Percentiles rank a stretch among this genome's conserved stretches.
These are phyloP conservation scores for Timema cristinae DNA, from an alignment of 2,888 invertebrate species.

Conservation along the genomic window DNA sequence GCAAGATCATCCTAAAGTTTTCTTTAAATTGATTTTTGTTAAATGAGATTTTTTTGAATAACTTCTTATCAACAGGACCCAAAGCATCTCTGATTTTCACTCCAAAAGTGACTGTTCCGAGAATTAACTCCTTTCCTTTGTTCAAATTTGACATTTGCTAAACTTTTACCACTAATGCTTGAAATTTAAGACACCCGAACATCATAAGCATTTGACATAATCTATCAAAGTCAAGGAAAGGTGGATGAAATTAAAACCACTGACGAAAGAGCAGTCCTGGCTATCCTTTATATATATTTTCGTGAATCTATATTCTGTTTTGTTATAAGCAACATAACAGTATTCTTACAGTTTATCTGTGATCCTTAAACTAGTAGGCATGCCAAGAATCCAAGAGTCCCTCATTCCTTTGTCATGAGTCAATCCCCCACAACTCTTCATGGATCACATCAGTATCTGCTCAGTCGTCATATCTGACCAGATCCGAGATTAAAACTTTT, in stretches of 20 bases:
- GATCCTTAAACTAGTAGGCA: neutral
- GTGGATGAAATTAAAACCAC: neutral
- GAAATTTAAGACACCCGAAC: neutral
- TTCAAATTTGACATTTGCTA: neutral
- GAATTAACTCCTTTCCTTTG: neutral
- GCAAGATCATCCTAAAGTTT: too few species aligned
- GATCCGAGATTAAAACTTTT: neutral
- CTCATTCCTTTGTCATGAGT: neutral
- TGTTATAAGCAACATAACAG: neutral
- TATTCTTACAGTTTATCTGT: neutral
- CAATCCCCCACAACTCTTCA: slow-evolving; percentile 4
- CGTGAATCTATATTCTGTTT: neutral
- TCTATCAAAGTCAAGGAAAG: neutral
- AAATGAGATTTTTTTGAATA: neutral
- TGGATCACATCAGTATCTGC: neutral
- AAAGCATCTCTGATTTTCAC: neutral
- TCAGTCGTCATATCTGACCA: slow-evolving; percentile 6
- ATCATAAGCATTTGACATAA: neutral
- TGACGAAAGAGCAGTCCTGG: neutral
- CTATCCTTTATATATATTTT: neutral
- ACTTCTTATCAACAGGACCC: neutral
- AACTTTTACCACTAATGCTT: neutral
- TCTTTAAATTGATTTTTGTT: neutral
- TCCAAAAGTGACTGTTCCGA: neutral
- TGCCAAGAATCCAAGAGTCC: neutral